Conservation (phyloP, 2,113 vertebrate species). For the Rhegmatorhina hoffmannsi region DNA sequence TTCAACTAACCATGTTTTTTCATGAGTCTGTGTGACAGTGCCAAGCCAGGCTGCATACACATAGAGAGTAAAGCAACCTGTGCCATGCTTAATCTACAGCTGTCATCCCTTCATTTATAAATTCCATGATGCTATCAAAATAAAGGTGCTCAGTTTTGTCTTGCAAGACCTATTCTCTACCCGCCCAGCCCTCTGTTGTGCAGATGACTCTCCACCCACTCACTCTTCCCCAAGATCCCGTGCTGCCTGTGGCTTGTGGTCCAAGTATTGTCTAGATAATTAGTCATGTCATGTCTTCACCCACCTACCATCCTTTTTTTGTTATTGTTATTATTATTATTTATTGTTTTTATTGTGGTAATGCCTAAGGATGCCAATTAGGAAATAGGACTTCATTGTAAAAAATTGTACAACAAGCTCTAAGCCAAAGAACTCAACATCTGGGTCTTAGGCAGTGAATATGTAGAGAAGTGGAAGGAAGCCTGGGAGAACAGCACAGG, state of each 20-base stretch:
- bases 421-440: background rate
- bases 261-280: conserved; percentile 38
- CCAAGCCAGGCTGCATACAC: background rate
- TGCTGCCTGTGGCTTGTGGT: conserved; percentile 50
- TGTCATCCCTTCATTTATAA: conserved; percentile 43
- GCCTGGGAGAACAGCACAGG: background rate
- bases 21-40: background rate
- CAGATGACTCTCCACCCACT: conserved; percentile 37
- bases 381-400: background rate
- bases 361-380: conserved; percentile 17
- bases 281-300: conserved; percentile 27
- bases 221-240: background rate
- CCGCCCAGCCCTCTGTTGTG: background rate
- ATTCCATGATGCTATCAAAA: conserved; percentile 53
- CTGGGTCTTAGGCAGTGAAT: background rate
- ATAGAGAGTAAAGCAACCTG: background rate
- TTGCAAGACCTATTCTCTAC: conserved; percentile 4
- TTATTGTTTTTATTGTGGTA: conserved; percentile 25
- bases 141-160: conserved; percentile 25
- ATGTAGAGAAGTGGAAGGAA: background rate
- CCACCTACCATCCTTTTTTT: background rate
- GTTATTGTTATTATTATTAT: conserved; percentile 13
- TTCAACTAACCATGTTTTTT: background rate
- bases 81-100: conserved; percentile 4
- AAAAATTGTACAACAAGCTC: background rate